These are phyloP conservation scores for Microplitis mediator DNA, from an alignment of 1,140 invertebrate genomes.

Conservation along the genomic window DNA sequence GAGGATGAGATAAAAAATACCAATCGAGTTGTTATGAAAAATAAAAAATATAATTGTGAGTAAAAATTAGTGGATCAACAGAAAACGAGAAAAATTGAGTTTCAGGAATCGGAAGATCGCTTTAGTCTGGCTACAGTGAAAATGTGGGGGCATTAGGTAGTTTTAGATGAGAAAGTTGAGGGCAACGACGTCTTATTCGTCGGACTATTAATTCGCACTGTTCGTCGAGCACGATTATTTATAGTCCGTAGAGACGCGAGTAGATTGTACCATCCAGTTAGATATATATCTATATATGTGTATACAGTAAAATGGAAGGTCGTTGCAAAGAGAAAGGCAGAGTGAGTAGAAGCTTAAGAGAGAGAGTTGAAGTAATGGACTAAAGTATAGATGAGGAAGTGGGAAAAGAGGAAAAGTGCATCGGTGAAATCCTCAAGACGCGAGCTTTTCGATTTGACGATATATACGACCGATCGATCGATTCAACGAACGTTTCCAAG, in stretches of 20 bases:
- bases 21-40: too few relatives aligned
- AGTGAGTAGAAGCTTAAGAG: background rate
- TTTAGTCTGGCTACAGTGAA: background rate
- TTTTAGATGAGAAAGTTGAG: conserved; percentile 32
- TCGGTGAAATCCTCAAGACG: background rate
- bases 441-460: background rate
- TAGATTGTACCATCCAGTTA: background rate
- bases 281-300: too few relatives aligned
- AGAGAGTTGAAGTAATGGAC: background rate
- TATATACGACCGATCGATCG: conserved; percentile 4
- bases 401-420: background rate
- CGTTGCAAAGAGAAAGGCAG: too few relatives aligned
- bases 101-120: background rate
- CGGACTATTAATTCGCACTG: conserved; percentile 34
- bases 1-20: too few relatives aligned
- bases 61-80: background rate
- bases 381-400: background rate
- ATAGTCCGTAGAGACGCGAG: conserved; percentile 19
- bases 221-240: conserved; percentile 29
- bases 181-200: conserved; percentile 33
- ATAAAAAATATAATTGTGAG: background rate
- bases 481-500: background rate
- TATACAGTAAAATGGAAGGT: too few relatives aligned
- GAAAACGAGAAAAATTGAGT: background rate
- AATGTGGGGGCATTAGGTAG: background rate